These are phyloP conservation scores for Crocidura indochinensis DNA, from an alignment of 2,797 vertebrate genomes.

Conservation along the genomic window DNA sequence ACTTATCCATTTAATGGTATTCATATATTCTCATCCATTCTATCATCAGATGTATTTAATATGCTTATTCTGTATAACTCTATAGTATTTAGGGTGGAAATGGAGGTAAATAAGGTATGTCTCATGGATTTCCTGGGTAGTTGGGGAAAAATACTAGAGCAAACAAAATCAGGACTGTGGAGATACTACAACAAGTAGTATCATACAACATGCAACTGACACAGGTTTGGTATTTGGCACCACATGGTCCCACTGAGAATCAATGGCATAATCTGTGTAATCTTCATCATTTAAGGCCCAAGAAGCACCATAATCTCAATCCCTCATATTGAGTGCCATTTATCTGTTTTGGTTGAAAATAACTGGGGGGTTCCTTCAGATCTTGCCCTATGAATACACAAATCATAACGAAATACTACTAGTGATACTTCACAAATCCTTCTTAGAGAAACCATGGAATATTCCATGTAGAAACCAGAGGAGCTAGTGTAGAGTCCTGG, in stretches of 20 bases:
- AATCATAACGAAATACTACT: too few species aligned
- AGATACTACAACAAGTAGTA: too few species aligned
- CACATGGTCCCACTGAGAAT: too few species aligned
- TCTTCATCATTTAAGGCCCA: too few species aligned
- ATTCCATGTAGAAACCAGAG: background rate
- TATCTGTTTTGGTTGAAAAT: too few species aligned
- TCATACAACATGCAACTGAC: too few species aligned
- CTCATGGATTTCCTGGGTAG: background rate
- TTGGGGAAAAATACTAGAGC: background rate
- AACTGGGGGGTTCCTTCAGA: too few species aligned
- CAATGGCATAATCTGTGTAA: too few species aligned
- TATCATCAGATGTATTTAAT: background rate
- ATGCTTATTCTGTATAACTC: background rate
- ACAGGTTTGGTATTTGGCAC: too few species aligned
- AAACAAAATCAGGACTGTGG: background rate
- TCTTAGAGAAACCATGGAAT: background rate
- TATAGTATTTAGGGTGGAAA: background rate
- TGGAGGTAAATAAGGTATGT: background rate
- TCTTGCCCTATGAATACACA: too few species aligned
- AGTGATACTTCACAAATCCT: background rate
- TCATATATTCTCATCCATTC: background rate
- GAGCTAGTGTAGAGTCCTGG: background rate
- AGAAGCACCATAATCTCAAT: too few species aligned
- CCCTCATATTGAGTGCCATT: too few species aligned
- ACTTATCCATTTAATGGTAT: background rate